Evolutionary conservation across 2,888 invertebrate species (phyloP).

Genomic region (Pherbina coryleti): DNA sequence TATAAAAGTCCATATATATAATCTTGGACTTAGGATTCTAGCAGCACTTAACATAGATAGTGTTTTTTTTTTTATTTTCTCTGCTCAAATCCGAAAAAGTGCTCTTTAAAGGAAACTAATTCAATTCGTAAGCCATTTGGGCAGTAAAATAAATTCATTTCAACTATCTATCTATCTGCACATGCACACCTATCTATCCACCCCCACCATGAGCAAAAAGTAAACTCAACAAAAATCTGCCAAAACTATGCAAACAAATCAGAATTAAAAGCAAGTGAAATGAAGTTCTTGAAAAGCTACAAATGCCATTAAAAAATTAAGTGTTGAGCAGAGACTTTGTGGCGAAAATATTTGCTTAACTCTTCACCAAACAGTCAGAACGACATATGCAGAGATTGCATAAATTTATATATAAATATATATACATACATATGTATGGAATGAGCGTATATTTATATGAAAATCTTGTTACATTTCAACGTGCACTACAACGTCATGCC

Average conservation of each 20-base stretch:
- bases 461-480: too few species aligned
- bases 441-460: too few species aligned
- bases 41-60: too few species aligned
- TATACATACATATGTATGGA: too few species aligned
- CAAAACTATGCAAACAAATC: conserved; percentile 1
- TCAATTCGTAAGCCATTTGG: conserved; percentile 4
- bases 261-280: not conserved
- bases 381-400: not conserved
- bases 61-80: too few species aligned
- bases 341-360: conserved; percentile 23
- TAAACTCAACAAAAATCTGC: not conserved
- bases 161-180: not conserved
- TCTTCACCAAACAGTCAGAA: conserved; percentile 5
- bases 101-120: not conserved
- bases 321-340: conserved; percentile 17
- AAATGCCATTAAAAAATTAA: conserved; percentile 19
- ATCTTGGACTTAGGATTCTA: too few species aligned
- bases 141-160: not conserved
- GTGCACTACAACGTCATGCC: too few species aligned
- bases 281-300: conserved; percentile 13
- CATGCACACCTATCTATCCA: not conserved
- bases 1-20: too few species aligned
- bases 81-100: too few species aligned
- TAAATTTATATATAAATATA: too few species aligned
- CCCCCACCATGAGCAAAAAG: not conserved